Evolutionary conservation across 2,113 vertebrate genomes (phyloP).

Genomic region (Myodes glareolus): DNA sequence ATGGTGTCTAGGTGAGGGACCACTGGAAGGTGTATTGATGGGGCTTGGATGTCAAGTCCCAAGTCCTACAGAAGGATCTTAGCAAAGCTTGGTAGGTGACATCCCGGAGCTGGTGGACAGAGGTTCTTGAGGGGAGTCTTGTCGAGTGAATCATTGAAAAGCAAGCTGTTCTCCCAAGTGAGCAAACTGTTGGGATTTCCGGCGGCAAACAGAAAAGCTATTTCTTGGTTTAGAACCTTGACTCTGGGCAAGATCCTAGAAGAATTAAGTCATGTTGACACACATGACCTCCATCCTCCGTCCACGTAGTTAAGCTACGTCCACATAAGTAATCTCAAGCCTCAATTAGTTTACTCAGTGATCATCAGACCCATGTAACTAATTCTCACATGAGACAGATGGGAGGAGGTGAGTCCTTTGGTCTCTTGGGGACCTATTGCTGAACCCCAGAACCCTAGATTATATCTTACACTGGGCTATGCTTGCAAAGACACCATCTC

Average conservation of each 20-base stretch:
- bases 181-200: constrained; percentile 52
- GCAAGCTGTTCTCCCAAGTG: constrained; percentile 2
- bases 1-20: neutral
- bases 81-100: neutral
- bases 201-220: neutral
- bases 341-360: neutral
- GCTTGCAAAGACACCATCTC: neutral
- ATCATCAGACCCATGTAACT: neutral
- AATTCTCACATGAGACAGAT: neutral
- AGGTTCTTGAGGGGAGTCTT: neutral
- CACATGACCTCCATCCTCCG: constrained; percentile 40
- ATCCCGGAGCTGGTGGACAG: neutral
- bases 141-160: neutral
- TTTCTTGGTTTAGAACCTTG: constrained; percentile 43
- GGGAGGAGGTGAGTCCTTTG: neutral
- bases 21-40: neutral
- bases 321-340: neutral
- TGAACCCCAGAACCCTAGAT: neutral
- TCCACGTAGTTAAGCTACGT: neutral
- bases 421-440: neutral
- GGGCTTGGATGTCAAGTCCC: neutral
- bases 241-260: constrained; percentile 25
- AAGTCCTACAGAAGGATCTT: neutral
- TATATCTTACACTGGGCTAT: neutral
- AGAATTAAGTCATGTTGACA: constrained; percentile 59